Percentiles rank a stretch among this genome's conserved stretches.
phyloP scores from a whole-genome alignment of 1,140 invertebrate genomes.

The Sitobion miscanthi region DNA sequence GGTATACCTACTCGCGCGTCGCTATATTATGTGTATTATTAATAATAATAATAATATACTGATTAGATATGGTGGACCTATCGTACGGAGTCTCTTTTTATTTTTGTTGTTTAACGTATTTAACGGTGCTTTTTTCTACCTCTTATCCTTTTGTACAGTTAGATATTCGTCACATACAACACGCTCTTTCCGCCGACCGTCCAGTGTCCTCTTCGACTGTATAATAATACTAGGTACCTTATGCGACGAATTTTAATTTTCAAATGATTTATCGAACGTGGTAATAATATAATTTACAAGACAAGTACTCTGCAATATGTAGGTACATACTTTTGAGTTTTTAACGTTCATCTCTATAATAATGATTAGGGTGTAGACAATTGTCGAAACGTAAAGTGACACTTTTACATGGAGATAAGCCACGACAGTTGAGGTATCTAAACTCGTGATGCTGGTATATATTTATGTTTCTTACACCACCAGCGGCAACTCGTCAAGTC shows the following conservation, averaged over 20 bases:
- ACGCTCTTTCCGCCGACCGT: not conserved
- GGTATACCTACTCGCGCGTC: not conserved
- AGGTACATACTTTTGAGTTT: not conserved
- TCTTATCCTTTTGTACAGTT: constrained; percentile 26
- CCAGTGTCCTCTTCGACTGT: not conserved
- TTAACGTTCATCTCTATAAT: not conserved
- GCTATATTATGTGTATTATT: not conserved
- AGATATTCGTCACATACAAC: constrained; percentile 11
- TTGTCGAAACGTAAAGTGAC: not conserved
- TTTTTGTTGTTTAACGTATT: not conserved
- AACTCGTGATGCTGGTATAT: not conserved
- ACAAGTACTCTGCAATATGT: not conserved
- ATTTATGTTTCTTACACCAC: not conserved
- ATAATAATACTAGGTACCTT: not conserved
- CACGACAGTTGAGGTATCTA: not conserved
- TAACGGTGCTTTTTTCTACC: constrained; percentile 38
- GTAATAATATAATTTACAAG: not conserved
- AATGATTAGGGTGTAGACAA: not conserved
- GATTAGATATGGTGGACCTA: constrained; percentile 35
- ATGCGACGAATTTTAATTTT: not conserved
- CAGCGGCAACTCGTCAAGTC: constrained; percentile 20
- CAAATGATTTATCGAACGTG: not conserved
- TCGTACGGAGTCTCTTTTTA: not conserved
- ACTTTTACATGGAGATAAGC: not conserved
- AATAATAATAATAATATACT: constrained; percentile 6